Evolutionary conservation across 1,140 invertebrate species (phyloP).

Genomic region (Zeugodacus cucurbitae): DNA sequence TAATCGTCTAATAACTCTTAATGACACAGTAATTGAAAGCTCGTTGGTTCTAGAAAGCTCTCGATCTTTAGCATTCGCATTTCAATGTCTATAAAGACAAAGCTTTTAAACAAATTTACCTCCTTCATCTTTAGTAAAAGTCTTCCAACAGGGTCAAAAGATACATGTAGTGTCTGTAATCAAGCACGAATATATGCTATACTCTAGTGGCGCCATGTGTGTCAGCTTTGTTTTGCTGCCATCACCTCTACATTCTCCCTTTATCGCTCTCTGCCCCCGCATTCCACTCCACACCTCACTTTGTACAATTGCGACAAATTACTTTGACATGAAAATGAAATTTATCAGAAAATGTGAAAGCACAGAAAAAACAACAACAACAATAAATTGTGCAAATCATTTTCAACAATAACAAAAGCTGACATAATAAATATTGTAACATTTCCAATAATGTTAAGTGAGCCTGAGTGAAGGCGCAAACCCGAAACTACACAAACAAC

Average conservation of each 20-base stretch:
- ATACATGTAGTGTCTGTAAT: neutral
- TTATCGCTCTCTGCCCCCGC: neutral
- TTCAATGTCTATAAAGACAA: too few species aligned
- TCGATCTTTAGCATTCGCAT: too few species aligned
- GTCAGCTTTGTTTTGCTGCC: neutral
- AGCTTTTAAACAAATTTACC: too few species aligned
- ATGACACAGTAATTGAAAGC: too few species aligned
- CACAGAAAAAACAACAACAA: neutral
- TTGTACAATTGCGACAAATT: constrained; percentile 32
- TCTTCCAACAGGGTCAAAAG: too few species aligned
- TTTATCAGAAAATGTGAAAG: neutral
- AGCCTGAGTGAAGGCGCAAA: neutral
- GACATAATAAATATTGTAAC: constrained; percentile 14
- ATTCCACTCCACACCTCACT: neutral
- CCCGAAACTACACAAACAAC: neutral
- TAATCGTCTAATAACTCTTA: too few species aligned
- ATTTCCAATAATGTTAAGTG: neutral
- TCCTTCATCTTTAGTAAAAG: too few species aligned
- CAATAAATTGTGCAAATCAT: neutral
- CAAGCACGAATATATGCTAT: neutral
- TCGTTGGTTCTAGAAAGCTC: too few species aligned
- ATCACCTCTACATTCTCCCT: neutral
- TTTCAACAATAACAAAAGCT: neutral
- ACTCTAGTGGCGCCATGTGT: neutral
- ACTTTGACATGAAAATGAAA: constrained; percentile 40